Evolutionary conservation across 2,888 invertebrate species (phyloP).

Genomic region (Chloromyia formosa): DNA sequence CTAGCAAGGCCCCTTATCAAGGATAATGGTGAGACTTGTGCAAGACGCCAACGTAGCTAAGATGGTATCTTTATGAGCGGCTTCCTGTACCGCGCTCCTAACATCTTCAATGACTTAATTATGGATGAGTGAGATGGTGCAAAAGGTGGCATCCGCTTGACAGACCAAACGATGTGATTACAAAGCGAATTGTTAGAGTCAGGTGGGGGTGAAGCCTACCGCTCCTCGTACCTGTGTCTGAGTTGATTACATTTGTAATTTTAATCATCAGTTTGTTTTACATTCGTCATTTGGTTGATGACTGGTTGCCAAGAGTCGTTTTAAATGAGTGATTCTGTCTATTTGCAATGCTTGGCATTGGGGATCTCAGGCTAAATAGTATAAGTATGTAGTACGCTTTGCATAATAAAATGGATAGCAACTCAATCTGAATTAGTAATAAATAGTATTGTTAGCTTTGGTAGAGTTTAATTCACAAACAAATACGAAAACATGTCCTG

Average conservation of each 20-base stretch:
- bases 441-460: too few relatives aligned
- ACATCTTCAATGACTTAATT: constrained; percentile 38
- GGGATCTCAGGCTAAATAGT: too few relatives aligned
- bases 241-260: constrained; percentile 32
- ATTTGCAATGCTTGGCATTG: too few relatives aligned
- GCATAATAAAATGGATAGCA: too few relatives aligned
- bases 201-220: background rate
- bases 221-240: background rate
- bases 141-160: background rate
- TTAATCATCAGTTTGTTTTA: constrained; percentile 26
- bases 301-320: background rate
- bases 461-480: too few relatives aligned
- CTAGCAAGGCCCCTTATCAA: background rate
- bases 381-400: too few relatives aligned
- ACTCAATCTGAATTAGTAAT: too few relatives aligned
- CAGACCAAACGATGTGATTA: constrained; percentile 8
- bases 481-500: too few relatives aligned
- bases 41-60: background rate
- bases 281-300: constrained; percentile 22
- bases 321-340: too few relatives aligned
- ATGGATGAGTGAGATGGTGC: constrained; percentile 23
- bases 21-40: background rate
- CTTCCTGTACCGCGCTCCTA: constrained; percentile 1
- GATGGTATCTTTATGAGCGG: constrained; percentile 29
- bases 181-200: background rate